A percentile compares a stretch with the other conserved stretches of the same genome.
Conservation (phyloP, 2,113 vertebrate species). For the Equus quagga region DNA sequence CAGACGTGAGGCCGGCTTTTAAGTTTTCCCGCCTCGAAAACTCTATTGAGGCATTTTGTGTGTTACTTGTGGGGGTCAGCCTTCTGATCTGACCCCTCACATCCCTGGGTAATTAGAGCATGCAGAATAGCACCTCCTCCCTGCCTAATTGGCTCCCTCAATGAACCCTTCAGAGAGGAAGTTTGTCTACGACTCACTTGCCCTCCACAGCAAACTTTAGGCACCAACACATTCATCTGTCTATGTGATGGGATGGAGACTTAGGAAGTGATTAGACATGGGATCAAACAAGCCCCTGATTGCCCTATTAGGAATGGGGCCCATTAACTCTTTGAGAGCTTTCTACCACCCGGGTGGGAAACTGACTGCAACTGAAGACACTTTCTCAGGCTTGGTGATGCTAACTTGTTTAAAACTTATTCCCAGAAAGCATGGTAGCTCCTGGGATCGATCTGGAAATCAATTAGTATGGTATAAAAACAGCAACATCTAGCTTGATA, state of each 20-base stretch:
- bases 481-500: background rate
- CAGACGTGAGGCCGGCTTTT: constrained; percentile 63
- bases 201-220: constrained; percentile 65
- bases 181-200: constrained; percentile 64
- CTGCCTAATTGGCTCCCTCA: constrained; percentile 75
- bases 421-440: background rate
- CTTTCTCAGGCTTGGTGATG: constrained; percentile 45
- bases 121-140: constrained; percentile 75
- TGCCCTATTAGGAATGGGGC: constrained; percentile 58
- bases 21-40: constrained; percentile 72
- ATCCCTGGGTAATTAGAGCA: constrained; percentile 61
- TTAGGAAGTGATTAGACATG: constrained; percentile 80
- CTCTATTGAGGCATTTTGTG: constrained; percentile 79
- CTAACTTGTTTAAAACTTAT: constrained; percentile 7
- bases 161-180: constrained; percentile 63
- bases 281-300: constrained; percentile 72
- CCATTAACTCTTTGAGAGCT: constrained; percentile 75
- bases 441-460: background rate
- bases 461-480: background rate
- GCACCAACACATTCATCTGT: constrained; percentile 62
- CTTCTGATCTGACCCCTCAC: constrained; percentile 74
- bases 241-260: constrained; percentile 59
- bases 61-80: constrained; percentile 78
- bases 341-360: constrained; percentile 55
- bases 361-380: constrained; percentile 34